Percentiles rank a stretch among this genome's conserved stretches.
These are phyloP conservation scores for Melanotaenia boesemani DNA, from an alignment of 2,797 vertebrate genomes.

Conservation along the genomic window DNA sequence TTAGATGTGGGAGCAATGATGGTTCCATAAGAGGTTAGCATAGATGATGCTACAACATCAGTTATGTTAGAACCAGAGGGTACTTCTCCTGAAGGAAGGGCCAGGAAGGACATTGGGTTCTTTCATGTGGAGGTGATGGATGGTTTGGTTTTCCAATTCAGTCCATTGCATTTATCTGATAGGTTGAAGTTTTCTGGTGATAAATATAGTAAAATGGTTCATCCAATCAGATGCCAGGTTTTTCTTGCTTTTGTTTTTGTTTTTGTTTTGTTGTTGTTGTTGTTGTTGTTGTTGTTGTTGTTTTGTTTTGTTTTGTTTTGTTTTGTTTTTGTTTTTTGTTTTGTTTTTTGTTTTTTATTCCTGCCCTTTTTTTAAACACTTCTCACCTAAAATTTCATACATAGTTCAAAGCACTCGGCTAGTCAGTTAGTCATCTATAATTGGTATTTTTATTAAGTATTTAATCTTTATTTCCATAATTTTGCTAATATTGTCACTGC, in stretches of 20 bases:
- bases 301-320: neutral
- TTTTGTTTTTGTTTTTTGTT: no score
- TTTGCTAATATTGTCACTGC: neutral
- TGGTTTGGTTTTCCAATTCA: neutral
- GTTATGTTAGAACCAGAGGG: neutral
- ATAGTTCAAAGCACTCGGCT: neutral
- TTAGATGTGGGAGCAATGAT: neutral
- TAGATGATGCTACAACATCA: neutral
- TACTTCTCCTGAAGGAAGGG: neutral
- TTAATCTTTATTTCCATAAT: neutral
- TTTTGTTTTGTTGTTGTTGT: neutral
- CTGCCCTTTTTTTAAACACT: neutral
- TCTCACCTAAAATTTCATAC: neutral
- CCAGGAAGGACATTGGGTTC: neutral
- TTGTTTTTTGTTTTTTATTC: neutral
- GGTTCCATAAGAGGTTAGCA: neutral
- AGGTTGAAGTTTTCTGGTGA: neutral
- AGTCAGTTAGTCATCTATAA: neutral
- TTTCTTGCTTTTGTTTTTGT: no score
- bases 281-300: no score
- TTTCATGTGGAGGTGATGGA: no score
- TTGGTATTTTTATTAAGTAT: no score
- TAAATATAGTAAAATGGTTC: neutral
- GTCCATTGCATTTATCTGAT: neutral
- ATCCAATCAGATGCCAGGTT: neutral